Percentiles rank a stretch among this genome's conserved stretches.
Conservation (phyloP, 2,888 invertebrate genomes). For the Lepidocyrtinus sp. region DNA sequence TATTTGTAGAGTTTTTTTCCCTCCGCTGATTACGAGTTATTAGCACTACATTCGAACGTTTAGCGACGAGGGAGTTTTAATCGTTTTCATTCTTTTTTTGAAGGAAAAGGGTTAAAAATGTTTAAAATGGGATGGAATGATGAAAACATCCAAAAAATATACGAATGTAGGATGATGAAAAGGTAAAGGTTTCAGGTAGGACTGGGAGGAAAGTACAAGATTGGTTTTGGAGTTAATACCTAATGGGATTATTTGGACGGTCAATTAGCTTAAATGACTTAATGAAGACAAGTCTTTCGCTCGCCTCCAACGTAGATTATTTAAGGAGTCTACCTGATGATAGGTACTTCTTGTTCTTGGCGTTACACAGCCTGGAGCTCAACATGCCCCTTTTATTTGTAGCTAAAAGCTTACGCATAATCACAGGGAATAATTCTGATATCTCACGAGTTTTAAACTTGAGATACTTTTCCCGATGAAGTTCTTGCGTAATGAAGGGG, state of each 20-base stretch:
- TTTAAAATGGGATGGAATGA: neutral
- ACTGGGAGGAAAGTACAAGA: too few relatives aligned
- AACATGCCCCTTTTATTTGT: too few relatives aligned
- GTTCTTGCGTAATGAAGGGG: constrained; percentile 10
- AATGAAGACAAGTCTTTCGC: neutral
- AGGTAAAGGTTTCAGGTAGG: neutral
- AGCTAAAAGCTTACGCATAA: too few relatives aligned
- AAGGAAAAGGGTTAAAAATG: neutral
- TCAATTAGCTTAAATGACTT: constrained; percentile 4
- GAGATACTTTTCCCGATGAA: too few relatives aligned
- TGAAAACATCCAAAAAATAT: neutral
- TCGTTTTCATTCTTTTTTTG: neutral
- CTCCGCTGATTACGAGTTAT: constrained; percentile 14
- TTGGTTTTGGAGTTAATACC: constrained; percentile 1
- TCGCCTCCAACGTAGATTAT: constrained; percentile 21
- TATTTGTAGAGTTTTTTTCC: too few relatives aligned
- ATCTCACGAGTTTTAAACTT: too few relatives aligned
- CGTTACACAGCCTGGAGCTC: too few relatives aligned
- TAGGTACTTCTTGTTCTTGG: too few relatives aligned
- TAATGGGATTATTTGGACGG: constrained; percentile 13
- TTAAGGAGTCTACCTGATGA: too few relatives aligned
- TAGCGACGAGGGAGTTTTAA: neutral
- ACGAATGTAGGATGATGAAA: neutral
- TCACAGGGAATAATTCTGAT: too few relatives aligned
- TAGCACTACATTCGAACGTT: constrained; percentile 18